Conservation (phyloP, 2,888 invertebrate species). For the Melikaiella ostensackeni region DNA sequence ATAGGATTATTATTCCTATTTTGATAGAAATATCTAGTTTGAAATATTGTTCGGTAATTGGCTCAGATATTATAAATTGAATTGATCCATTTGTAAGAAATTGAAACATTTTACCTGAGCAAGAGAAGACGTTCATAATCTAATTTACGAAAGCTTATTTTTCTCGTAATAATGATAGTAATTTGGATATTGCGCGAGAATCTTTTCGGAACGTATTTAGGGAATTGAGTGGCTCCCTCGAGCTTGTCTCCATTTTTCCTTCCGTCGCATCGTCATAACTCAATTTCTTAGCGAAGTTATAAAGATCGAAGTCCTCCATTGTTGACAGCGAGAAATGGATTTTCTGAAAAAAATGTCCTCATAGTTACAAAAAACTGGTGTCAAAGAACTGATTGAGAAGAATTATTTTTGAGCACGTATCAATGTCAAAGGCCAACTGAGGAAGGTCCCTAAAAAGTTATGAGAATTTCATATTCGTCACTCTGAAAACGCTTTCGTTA, state of each 20-base stretch:
- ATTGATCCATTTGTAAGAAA: too few relatives aligned
- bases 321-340: conserved; percentile 24
- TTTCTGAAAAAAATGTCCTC: conserved; percentile 11
- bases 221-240: conserved; percentile 8
- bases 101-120: not conserved
- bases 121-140: conserved; percentile 1
- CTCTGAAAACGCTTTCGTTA: too few relatives aligned
- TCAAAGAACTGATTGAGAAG: not conserved
- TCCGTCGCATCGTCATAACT: conserved; percentile 19
- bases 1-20: too few relatives aligned
- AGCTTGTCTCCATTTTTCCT: conserved; percentile 10
- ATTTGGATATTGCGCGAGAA: conserved; percentile 1
- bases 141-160: not conserved
- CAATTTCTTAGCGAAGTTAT: conserved; percentile 24
- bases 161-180: conserved; percentile 1
- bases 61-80: too few relatives aligned
- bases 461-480: not conserved
- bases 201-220: conserved; percentile 20
- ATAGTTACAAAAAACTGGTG: not conserved
- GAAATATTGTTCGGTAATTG: too few relatives aligned
- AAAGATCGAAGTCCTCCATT: conserved; percentile 26
- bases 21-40: too few relatives aligned
- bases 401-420: not conserved
- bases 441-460: not conserved
- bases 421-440: not conserved